phyloP scores from a whole-genome alignment of 2,888 invertebrate species.

The Yponomeuta evonymella region DNA sequence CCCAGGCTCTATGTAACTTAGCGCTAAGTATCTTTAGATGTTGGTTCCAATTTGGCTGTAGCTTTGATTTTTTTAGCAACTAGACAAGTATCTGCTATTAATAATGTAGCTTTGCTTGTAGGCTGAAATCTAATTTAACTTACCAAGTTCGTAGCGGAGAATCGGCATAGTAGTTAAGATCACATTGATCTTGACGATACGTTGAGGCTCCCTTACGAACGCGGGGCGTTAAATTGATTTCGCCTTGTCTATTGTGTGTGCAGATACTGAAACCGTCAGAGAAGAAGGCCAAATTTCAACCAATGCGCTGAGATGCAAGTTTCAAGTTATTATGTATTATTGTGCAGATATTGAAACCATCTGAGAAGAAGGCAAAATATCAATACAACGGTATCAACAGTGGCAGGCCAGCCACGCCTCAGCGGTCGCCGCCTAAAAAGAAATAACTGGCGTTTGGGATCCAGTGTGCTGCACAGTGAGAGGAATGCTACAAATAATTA shows the following conservation, averaged over 20 bases:
- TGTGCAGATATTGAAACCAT: constrained; percentile 96
- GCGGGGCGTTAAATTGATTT: background rate
- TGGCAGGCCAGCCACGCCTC: constrained; percentile 90
- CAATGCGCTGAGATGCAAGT: constrained; percentile 1
- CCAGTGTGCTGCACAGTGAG: constrained; percentile 73
- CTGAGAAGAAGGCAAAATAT: constrained; percentile 99
- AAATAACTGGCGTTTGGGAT: constrained; percentile 79
- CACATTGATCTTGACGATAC: background rate
- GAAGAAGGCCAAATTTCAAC: constrained; percentile 15
- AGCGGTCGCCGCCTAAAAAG: constrained; percentile 83
- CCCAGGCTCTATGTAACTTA: background rate
- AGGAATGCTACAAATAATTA: constrained; percentile 72
- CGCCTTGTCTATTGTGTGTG: constrained; percentile 14
- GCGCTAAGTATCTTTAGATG: background rate
- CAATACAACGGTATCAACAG: constrained; percentile 94
- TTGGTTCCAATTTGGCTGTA: constrained; percentile 3
- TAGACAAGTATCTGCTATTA: background rate
- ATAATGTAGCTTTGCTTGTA: background rate
- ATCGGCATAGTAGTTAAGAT: background rate
- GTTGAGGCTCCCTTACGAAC: background rate
- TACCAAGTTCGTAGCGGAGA: background rate
- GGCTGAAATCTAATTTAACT: background rate
- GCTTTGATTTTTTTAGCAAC: background rate
- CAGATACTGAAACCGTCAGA: constrained; percentile 25
- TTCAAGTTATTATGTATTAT: constrained; percentile 17